phyloP scores from a whole-genome alignment of 2,888 invertebrate species.

The Amiota minor region DNA sequence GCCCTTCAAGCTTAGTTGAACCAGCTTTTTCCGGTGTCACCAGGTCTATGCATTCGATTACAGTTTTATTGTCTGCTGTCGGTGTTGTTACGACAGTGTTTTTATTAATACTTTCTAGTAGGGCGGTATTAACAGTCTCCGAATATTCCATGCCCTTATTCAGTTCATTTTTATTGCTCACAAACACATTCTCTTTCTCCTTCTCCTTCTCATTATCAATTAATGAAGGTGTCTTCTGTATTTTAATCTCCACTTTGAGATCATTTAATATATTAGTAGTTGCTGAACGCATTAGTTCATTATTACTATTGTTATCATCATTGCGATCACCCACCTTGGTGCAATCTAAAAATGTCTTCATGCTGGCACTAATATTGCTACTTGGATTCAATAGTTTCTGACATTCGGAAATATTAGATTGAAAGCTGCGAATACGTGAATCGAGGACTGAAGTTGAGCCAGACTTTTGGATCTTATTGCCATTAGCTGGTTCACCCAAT shows the following conservation, averaged over 20 bases:
- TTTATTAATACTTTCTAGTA: constrained; percentile 66
- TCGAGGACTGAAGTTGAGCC: constrained; percentile 89
- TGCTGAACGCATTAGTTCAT: constrained; percentile 63
- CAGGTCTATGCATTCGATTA: constrained; percentile 72
- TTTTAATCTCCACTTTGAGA: constrained; percentile 69
- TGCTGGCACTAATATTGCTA: constrained; percentile 79
- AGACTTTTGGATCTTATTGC: constrained; percentile 84
- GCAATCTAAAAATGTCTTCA: constrained; percentile 80
- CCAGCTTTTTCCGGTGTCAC: constrained; percentile 69
- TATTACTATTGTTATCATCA: constrained; percentile 23
- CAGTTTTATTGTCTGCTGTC: constrained; percentile 62
- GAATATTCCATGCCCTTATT: constrained; percentile 72
- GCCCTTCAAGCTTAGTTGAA: constrained; percentile 65
- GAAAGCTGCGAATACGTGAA: constrained; percentile 87
- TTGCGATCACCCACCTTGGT: constrained; percentile 63
- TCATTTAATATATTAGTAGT: constrained; percentile 68
- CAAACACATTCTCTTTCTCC: constrained; percentile 72
- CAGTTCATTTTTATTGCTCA: constrained; percentile 71
- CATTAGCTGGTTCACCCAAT: constrained; percentile 80
- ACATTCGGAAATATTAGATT: constrained; percentile 89
- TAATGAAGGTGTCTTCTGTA: constrained; percentile 67
- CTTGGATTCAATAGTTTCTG: constrained; percentile 89
- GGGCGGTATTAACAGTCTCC: constrained; percentile 69
- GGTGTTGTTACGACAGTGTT: constrained; percentile 55
- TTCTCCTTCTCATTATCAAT: constrained; percentile 68